Percentiles rank a stretch among this genome's conserved stretches.
Conservation (phyloP, 1,140 invertebrate species). For the Chymomyza costata region DNA sequence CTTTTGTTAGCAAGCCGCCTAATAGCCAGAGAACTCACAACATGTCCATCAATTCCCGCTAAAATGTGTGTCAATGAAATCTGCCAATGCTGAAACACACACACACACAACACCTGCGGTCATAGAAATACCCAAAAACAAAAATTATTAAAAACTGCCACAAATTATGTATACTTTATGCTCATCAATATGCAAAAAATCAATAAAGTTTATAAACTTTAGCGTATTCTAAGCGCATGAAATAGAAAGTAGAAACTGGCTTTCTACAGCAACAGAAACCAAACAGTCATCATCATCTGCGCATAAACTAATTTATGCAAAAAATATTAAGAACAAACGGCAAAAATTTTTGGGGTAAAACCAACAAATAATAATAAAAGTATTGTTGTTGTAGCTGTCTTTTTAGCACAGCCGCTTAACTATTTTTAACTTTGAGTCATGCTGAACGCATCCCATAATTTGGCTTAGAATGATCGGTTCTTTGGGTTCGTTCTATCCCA, state of each 20-base stretch:
- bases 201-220: constrained; percentile 9
- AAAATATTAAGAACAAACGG: constrained; percentile 22
- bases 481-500: constrained; percentile 3
- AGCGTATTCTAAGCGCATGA: constrained; percentile 34
- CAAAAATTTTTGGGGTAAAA: constrained; percentile 36
- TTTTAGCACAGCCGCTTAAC: constrained; percentile 17
- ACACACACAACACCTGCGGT: constrained; percentile 15
- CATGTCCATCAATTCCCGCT: constrained; percentile 17
- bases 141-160: constrained; percentile 24
- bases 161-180: too few relatives aligned
- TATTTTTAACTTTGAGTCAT: constrained; percentile 66
- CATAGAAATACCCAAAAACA: constrained; percentile 17
- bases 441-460: constrained; percentile 33
- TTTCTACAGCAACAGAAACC: constrained; percentile 16
- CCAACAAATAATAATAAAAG: constrained; percentile 41
- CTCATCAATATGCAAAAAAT: constrained; percentile 23
- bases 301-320: constrained; percentile 52
- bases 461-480: constrained; percentile 16
- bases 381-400: constrained; percentile 8
- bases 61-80: constrained; percentile 52
- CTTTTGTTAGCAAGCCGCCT: constrained; percentile 32
- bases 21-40: neutral
- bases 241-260: constrained; percentile 58
- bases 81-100: too few relatives aligned
- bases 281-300: constrained; percentile 10